A percentile compares a stretch with the other conserved stretches of the same genome.
Evolutionary conservation across 2,113 vertebrate species (phyloP).

Genomic region (Silurus asotus): DNA sequence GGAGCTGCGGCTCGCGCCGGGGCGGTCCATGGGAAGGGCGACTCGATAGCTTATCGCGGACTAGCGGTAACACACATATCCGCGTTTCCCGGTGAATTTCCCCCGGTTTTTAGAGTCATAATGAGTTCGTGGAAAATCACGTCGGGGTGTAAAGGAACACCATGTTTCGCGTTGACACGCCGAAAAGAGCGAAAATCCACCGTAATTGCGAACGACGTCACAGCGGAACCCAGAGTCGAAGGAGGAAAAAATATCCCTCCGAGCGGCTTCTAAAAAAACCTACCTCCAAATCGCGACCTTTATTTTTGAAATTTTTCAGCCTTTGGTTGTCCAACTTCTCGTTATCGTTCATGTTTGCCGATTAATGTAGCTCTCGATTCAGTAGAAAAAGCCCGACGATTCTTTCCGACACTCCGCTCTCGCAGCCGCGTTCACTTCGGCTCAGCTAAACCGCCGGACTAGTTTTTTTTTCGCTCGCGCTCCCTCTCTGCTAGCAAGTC

Average conservation of each 20-base stretch:
- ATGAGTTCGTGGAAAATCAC: not conserved
- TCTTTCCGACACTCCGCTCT: constrained; percentile 60
- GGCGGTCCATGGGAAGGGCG: constrained; percentile 12
- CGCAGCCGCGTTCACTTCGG: constrained; percentile 55
- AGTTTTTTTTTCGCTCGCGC: constrained; percentile 61
- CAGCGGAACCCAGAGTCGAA: constrained; percentile 59
- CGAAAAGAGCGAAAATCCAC: constrained; percentile 2
- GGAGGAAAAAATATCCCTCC: constrained; percentile 34
- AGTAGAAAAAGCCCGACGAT: constrained; percentile 43
- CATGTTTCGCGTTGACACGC: no score
- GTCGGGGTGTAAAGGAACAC: not conserved
- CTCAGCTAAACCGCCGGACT: constrained; percentile 67
- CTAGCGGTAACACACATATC: no score
- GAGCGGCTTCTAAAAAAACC: constrained; percentile 39
- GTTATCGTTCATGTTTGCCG: constrained; percentile 88
- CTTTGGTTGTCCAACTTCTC: constrained; percentile 97
- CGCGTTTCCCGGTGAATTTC: constrained; percentile 37
- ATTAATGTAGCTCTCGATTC: constrained; percentile 13
- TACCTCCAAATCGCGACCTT: constrained; percentile 97
- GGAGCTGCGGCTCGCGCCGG: not conserved
- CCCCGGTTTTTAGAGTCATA: not conserved
- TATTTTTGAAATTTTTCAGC: constrained; percentile 98
- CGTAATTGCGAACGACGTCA: constrained; percentile 82
- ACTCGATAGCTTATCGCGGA: constrained; percentile 19
- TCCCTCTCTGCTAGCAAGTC: constrained; percentile 48